Evolutionary conservation across 2,888 invertebrate genomes (phyloP).

Genomic region (Lasioglossum lativentre): DNA sequence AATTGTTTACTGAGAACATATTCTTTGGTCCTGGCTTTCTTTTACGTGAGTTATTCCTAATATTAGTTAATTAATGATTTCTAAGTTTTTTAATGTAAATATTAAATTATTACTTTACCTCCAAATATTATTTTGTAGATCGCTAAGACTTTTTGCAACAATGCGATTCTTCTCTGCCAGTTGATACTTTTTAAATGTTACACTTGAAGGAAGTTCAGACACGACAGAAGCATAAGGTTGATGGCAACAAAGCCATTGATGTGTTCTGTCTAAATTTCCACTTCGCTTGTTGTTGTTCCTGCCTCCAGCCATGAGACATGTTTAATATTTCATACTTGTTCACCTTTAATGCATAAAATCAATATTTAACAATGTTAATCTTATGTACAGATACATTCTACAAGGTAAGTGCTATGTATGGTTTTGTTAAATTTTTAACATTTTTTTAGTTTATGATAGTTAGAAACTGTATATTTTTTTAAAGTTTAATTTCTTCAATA

Average conservation of each 20-base stretch:
- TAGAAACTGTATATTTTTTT: neutral
- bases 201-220: conserved; percentile 68
- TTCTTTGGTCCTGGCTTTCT: neutral
- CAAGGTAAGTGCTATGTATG: neutral
- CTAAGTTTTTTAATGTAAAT: conserved; percentile 11
- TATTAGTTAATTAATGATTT: neutral
- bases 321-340: conserved; percentile 80
- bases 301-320: conserved; percentile 83
- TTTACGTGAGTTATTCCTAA: neutral
- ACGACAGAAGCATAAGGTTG: conserved; percentile 69
- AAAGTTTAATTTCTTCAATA: neutral
- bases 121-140: conserved; percentile 76
- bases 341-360: conserved; percentile 71
- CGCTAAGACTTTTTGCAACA: conserved; percentile 70
- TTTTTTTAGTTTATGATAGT: neutral
- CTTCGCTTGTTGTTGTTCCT: conserved; percentile 77
- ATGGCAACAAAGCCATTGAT: conserved; percentile 73
- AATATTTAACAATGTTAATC: neutral
- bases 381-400: neutral
- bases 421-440: neutral
- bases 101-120: conserved; percentile 70
- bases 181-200: conserved; percentile 75
- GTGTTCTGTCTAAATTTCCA: conserved; percentile 80
- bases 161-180: conserved; percentile 72
- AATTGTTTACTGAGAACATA: neutral